A percentile compares a stretch with the other conserved stretches of the same genome.
Conservation (phyloP, 2,888 invertebrate species). For the Deroplatys truncata region DNA sequence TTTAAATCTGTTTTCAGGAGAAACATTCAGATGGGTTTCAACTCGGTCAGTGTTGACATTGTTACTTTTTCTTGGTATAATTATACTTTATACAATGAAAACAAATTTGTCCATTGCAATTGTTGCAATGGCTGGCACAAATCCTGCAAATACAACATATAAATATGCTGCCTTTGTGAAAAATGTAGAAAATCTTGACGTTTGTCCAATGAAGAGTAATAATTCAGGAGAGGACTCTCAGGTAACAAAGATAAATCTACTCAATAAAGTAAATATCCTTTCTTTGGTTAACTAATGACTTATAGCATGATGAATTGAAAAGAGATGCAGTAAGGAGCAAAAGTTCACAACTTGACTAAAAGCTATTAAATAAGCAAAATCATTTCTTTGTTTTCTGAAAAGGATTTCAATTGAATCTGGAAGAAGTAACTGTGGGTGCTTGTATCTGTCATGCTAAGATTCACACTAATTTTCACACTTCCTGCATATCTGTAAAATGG, state of each 20-base stretch:
- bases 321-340: too few species aligned
- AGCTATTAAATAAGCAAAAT: too few species aligned
- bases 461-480: too few species aligned
- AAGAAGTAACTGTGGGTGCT: too few species aligned
- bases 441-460: too few species aligned
- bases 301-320: too few species aligned
- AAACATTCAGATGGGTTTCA: background rate
- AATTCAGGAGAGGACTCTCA: background rate
- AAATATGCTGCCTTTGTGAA: background rate
- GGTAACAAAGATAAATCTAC: background rate
- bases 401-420: too few species aligned
- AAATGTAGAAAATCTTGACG: background rate
- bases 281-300: too few species aligned
- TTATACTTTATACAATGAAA: slow-evolving; percentile 84
- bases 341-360: too few species aligned
- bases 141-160: background rate
- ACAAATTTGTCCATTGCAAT: slow-evolving; percentile 90
- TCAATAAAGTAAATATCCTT: too few species aligned
- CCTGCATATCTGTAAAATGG: too few species aligned
- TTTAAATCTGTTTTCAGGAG: background rate
- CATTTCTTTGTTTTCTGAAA: too few species aligned
- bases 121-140: slow-evolving; percentile 82
- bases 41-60: slow-evolving; percentile 54
- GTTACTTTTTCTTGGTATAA: slow-evolving; percentile 87
- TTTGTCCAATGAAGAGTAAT: background rate